Base-by-base conservation (phyloP, 2,797 vertebrate genomes). In the Centroberyx gerrardi region DNA sequence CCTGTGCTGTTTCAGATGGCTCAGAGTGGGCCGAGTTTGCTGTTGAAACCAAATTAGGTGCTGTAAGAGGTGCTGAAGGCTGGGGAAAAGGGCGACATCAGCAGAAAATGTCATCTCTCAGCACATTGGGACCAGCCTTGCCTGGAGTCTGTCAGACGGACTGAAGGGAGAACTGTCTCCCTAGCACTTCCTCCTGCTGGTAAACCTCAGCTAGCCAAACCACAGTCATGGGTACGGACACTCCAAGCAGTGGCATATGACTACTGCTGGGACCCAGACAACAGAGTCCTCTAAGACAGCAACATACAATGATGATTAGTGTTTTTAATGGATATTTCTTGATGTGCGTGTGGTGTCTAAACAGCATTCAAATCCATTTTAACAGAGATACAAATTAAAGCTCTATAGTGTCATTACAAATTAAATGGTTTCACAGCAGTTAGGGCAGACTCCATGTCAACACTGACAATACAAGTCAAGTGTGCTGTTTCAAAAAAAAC, bases 91-190 rank as follows among this genome's bases (percentile, higher is more conserved):
- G 52, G 56, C 17, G 0, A 66, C 77, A 83, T 92, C 85, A 90
- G 90, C 88, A 91, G 64, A 91, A 92, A 92, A 90, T 67, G 31
- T 74, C 69, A 78, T 73, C 58, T 80, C 82, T 92, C 87, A 90
- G 83, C 87, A 91, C 72, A 82, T 40, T 68, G 56, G 44, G 42
- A 73, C 64, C 67, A 72, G 78, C 44, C 29, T 60, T 46, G 66
- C 63, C 81, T 81, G 64, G 52, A 79, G 67, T 33, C 69, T 55
- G 44, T 82, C 48, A 76, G 60, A 29, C 59, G 15, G 36, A 68
- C 53, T 54, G 44, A 71, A 64, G 49, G 46, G 70, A 28, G 54
- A 14, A 62, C 64, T 53, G 62, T 83, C 76, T 84, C 54, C 55
- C 6, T 52, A 55, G 65, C 68, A 68, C 0, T 67, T 84, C 74